These are phyloP conservation scores for Acrobasis suavella DNA, from an alignment of 2,888 invertebrate genomes.

Conservation along the genomic window DNA sequence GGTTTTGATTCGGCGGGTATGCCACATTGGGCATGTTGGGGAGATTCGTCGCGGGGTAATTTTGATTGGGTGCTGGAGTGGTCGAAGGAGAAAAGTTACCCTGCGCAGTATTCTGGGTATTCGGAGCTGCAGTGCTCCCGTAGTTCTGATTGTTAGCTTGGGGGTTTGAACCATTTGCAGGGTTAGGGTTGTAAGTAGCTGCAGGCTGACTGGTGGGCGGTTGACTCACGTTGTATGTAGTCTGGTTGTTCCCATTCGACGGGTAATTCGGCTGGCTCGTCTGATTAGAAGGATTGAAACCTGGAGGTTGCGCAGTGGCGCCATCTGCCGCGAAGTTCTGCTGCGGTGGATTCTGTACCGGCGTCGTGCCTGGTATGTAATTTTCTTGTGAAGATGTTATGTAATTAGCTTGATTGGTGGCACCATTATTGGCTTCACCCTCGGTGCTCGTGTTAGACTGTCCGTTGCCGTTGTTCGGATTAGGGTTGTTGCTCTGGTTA, in stretches of 20 bases:
- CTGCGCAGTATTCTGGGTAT: constrained; percentile 58
- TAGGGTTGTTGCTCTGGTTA: constrained; percentile 47
- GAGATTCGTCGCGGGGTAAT: constrained; percentile 54
- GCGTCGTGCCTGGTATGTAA: constrained; percentile 49
- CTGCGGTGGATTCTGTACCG: constrained; percentile 49
- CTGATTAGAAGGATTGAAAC: constrained; percentile 53
- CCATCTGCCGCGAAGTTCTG: constrained; percentile 59
- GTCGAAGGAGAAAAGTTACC: constrained; percentile 67
- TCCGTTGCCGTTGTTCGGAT: constrained; percentile 59
- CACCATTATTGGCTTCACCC: constrained; percentile 54
- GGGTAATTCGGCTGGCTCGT: constrained; percentile 55
- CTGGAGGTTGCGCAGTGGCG: constrained; percentile 49
- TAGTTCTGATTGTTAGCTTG: constrained; percentile 55
- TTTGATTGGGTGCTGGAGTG: constrained; percentile 66
- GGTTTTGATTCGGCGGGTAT: constrained; percentile 58
- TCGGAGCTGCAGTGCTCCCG: constrained; percentile 48
- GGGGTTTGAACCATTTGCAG: constrained; percentile 56
- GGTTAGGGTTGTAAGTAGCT: constrained; percentile 55
- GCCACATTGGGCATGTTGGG: constrained; percentile 62
- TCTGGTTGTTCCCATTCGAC: constrained; percentile 54
- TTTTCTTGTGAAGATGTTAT: constrained; percentile 73
- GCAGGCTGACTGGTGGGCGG: constrained; percentile 58
- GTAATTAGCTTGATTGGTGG: constrained; percentile 64
- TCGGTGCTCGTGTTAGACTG: constrained; percentile 52
- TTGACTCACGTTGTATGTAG: constrained; percentile 51